These are phyloP conservation scores for Euplexia lucipara DNA, from an alignment of 2,888 invertebrate species.

Conservation along the genomic window DNA sequence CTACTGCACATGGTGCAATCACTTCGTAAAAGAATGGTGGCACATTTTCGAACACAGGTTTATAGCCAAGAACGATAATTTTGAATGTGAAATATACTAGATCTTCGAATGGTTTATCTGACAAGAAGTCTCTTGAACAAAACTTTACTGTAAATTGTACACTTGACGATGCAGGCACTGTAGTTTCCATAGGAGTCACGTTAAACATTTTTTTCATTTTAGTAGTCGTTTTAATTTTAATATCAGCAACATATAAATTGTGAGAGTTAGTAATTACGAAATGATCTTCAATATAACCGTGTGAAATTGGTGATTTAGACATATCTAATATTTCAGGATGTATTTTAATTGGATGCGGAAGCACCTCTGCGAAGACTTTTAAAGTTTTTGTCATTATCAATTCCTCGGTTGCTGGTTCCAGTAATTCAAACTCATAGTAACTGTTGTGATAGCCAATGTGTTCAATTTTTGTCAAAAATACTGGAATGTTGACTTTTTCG, in stretches of 20 bases:
- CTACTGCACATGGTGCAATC: conserved; percentile 76
- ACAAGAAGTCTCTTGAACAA: conserved; percentile 70
- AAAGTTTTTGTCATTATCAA: conserved; percentile 71
- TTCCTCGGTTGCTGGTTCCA: conserved; percentile 68
- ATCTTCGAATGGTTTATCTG: conserved; percentile 64
- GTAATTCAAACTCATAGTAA: conserved; percentile 78
- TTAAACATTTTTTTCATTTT: conserved; percentile 79
- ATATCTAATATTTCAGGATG: conserved; percentile 80
- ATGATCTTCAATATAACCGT: conserved; percentile 77
- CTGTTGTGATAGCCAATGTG: conserved; percentile 80
- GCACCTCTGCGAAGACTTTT: conserved; percentile 78
- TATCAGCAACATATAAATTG: conserved; percentile 71
- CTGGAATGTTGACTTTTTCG: conserved; percentile 68
- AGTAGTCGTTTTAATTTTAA: conserved; percentile 77
- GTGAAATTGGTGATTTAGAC: conserved; percentile 72
- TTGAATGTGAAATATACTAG: conserved; percentile 81
- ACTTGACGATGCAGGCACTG: conserved; percentile 68
- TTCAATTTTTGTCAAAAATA: conserved; percentile 79
- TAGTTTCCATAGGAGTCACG: conserved; percentile 75
- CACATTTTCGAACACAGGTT: conserved; percentile 73
- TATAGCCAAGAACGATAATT: conserved; percentile 74
- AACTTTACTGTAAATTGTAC: conserved; percentile 71
- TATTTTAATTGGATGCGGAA: conserved; percentile 80
- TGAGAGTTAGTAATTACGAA: conserved; percentile 78
- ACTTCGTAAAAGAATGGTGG: conserved; percentile 83